Conservation (phyloP, 2,113 vertebrate species). For the Lichenostomus cassidix region DNA sequence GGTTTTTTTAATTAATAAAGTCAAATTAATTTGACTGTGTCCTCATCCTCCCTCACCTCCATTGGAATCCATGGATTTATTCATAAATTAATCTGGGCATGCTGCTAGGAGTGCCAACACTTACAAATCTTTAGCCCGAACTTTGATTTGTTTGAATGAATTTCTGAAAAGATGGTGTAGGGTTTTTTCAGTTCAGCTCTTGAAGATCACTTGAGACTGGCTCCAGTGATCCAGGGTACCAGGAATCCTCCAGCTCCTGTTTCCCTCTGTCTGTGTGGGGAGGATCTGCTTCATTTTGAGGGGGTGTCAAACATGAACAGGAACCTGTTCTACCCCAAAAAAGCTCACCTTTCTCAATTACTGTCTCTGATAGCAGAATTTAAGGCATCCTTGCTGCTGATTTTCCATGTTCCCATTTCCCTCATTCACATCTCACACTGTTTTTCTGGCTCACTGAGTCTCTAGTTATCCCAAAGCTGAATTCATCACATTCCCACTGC, state of each 20-base stretch:
- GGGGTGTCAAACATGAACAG: not conserved
- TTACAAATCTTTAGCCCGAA: not conserved
- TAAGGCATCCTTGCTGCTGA: not conserved
- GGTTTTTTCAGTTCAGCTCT: not conserved
- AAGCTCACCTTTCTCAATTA: not conserved
- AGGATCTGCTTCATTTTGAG: not conserved
- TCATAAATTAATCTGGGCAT: not conserved
- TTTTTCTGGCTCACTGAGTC: not conserved
- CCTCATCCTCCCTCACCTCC: conserved; percentile 16
- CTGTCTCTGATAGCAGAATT: not conserved
- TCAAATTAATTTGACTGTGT: conserved; percentile 41
- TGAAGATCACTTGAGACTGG: not conserved
- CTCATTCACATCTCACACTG: not conserved
- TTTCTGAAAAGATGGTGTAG: not conserved
- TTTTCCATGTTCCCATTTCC: not conserved
- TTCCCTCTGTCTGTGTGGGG: not conserved
- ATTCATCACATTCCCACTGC: not conserved
- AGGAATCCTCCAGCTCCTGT: not conserved
- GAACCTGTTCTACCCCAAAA: not conserved
- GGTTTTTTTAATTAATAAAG: conserved; percentile 62
- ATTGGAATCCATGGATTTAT: not conserved
- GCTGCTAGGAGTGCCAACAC: not conserved
- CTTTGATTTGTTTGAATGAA: not conserved
- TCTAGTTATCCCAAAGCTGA: not conserved
- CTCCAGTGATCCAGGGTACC: not conserved